Conservation (phyloP, 2,113 vertebrate genomes). For the Daubentonia madagascariensis region DNA sequence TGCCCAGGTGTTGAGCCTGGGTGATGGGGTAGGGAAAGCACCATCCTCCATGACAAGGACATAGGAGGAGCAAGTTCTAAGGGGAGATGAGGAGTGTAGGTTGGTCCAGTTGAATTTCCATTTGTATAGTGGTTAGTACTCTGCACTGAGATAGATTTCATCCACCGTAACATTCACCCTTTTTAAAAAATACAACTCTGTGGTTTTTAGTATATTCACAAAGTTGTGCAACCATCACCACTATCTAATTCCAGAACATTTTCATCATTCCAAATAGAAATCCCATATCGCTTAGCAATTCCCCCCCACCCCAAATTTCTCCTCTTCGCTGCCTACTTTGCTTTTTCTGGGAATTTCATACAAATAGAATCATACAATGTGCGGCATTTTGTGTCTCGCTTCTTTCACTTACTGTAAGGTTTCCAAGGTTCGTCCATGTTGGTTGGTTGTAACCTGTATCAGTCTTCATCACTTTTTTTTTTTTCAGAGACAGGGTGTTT, state of each 20-base stretch:
- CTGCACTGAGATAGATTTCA: background rate
- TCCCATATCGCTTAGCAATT: background rate
- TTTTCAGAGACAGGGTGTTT: no score
- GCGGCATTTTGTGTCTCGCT: background rate
- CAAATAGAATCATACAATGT: background rate
- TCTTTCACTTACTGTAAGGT: background rate
- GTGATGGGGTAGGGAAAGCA: fast-evolving
- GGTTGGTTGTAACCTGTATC: background rate
- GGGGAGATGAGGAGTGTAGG: background rate
- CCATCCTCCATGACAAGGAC: background rate
- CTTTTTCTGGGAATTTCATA: background rate
- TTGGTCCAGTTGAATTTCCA: background rate
- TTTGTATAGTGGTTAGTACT: background rate
- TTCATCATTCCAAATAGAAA: background rate
- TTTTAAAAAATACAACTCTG: background rate
- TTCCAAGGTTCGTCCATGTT: background rate
- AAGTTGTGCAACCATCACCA: background rate
- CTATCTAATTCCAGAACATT: background rate
- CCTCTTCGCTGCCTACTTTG: background rate
- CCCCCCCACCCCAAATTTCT: fast-evolving
- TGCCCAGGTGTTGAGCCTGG: background rate
- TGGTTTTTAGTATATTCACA: background rate
- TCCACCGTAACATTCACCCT: background rate
- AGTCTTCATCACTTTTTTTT: no score
- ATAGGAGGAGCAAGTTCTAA: background rate